phyloP scores from a whole-genome alignment of 2,113 vertebrate genomes.

The Cyphomyrus discorhynchus region DNA sequence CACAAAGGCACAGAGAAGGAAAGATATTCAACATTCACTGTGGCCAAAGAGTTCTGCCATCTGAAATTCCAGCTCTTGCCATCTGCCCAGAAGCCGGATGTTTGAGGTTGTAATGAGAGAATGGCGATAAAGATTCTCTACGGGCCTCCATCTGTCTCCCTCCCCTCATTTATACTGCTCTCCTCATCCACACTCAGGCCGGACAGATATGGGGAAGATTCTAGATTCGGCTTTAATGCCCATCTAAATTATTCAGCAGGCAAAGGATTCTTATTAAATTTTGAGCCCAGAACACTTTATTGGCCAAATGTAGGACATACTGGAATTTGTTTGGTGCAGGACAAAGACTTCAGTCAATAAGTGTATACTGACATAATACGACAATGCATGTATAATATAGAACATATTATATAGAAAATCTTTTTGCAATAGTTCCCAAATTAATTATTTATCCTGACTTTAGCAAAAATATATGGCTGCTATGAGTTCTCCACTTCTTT shows the following conservation, averaged over 20 bases:
- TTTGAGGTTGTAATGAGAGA: slow-evolving; percentile 15
- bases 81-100: not conserved
- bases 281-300: not conserved
- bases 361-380: not conserved
- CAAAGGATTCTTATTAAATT: slow-evolving; percentile 41
- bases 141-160: not conserved
- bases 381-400: not conserved
- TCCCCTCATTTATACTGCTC: not conserved
- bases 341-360: not conserved
- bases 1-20: not conserved
- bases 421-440: slow-evolving; percentile 26
- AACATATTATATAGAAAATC: slow-evolving; percentile 13
- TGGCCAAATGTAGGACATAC: not conserved
- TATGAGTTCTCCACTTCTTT: not conserved
- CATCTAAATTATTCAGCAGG: slow-evolving; percentile 48
- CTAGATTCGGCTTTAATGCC: not conserved
- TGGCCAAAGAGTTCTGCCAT: not conserved
- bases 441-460: slow-evolving; percentile 45
- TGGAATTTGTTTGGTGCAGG: not conserved
- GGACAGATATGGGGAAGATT: not conserved
- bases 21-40: not conserved
- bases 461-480: slow-evolving; percentile 25
- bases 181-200: not conserved
- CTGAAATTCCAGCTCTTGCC: not conserved
- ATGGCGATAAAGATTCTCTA: not conserved